Evolutionary conservation across 2,888 invertebrate genomes (phyloP).

Genomic region (Spodoptera exigua): DNA sequence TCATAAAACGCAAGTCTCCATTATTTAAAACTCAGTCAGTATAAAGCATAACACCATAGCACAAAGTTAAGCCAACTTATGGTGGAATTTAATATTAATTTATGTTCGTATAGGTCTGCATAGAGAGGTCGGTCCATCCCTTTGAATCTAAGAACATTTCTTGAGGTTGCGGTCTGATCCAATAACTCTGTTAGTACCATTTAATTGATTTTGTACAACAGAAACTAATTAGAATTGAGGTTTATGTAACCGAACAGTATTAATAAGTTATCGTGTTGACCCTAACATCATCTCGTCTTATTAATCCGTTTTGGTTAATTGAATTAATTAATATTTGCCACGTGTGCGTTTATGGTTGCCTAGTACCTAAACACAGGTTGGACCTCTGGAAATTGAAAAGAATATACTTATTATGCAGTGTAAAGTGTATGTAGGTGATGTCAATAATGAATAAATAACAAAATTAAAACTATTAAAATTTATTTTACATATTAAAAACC

Average conservation of each 20-base stretch:
- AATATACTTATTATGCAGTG: too few relatives aligned
- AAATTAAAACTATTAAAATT: too few relatives aligned
- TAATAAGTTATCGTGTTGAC: slow-evolving; percentile 81
- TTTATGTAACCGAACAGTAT: slow-evolving; percentile 83
- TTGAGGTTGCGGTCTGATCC: slow-evolving; percentile 79
- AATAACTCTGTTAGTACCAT: slow-evolving; percentile 79
- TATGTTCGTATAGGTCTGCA: slow-evolving; percentile 56
- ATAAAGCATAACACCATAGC: slow-evolving; percentile 23
- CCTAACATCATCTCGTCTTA: slow-evolving; percentile 74
- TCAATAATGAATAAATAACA: background rate
- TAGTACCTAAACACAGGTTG: too few relatives aligned
- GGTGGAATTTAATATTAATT: slow-evolving; percentile 67
- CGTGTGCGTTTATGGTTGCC: slow-evolving; percentile 7
- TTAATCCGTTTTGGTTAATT: slow-evolving; percentile 71
- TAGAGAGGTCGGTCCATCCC: slow-evolving; percentile 71
- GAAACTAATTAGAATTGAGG: slow-evolving; percentile 88
- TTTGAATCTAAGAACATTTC: slow-evolving; percentile 79
- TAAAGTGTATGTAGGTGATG: background rate
- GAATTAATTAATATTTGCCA: slow-evolving; percentile 68
- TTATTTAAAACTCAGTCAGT: background rate
- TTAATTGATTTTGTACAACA: slow-evolving; percentile 86
- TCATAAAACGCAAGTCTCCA: too few relatives aligned
- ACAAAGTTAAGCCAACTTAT: slow-evolving; percentile 48
- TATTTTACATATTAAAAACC: too few relatives aligned
- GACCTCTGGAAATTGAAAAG: too few relatives aligned